phyloP scores from a whole-genome alignment of 2,888 invertebrate genomes.

The Hemaris fuciformis region DNA sequence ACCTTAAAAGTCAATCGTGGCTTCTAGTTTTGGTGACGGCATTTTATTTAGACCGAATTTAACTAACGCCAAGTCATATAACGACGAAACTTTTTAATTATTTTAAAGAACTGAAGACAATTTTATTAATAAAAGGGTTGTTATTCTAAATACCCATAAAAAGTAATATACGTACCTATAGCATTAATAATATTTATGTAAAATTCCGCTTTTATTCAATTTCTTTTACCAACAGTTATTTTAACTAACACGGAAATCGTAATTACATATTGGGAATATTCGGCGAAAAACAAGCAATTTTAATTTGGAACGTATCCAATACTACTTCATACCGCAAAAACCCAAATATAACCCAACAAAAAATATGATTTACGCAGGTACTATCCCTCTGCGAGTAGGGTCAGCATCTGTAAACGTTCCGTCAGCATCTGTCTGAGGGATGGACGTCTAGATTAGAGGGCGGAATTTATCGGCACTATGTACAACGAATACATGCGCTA shows the following conservation, averaged over 20 bases:
- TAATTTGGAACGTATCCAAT: background rate
- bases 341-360: conserved; percentile 30
- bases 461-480: conserved; percentile 30
- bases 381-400: conserved; percentile 25
- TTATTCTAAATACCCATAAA: too few relatives aligned
- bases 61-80: too few relatives aligned
- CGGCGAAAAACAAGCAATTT: background rate
- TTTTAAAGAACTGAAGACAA: too few relatives aligned
- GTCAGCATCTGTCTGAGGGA: conserved; percentile 30
- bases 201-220: too few relatives aligned
- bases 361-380: conserved; percentile 31
- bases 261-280: background rate
- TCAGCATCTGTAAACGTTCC: conserved; percentile 33
- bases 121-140: too few relatives aligned
- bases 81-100: too few relatives aligned
- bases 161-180: too few relatives aligned
- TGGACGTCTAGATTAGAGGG: conserved; percentile 31
- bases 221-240: too few relatives aligned
- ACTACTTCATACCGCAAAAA: conserved; percentile 12
- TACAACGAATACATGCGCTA: conserved; percentile 21
- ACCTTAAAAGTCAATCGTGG: too few relatives aligned
- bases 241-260: background rate
- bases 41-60: too few relatives aligned
- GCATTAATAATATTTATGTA: too few relatives aligned
- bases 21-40: too few relatives aligned